A percentile compares a stretch with the other conserved stretches of the same genome.
Conservation (phyloP, 1,140 invertebrate species). For the Drosophila tani region DNA sequence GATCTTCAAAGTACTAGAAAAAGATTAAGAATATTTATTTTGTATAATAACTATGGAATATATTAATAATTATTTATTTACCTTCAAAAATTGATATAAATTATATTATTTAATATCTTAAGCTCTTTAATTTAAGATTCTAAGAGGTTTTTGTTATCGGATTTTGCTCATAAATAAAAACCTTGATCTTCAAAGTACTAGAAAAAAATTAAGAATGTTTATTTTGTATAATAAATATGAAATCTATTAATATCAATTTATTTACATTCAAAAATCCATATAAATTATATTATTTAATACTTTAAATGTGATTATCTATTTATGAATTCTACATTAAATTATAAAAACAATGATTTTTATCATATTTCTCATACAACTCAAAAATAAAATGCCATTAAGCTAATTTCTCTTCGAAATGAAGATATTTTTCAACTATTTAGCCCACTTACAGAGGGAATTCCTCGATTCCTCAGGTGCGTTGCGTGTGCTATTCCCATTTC, state of each 20-base stretch:
- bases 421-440: conserved; percentile 2
- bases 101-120: too few relatives aligned
- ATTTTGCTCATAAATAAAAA: not conserved
- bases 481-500: conserved; percentile 27
- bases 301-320: not conserved
- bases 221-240: too few relatives aligned
- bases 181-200: too few relatives aligned
- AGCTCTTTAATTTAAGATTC: not conserved
- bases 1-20: too few relatives aligned
- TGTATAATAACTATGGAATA: too few relatives aligned
- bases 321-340: not conserved
- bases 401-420: not conserved
- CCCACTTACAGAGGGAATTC: not conserved
- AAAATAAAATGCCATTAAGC: not conserved
- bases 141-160: not conserved
- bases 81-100: too few relatives aligned
- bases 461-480: conserved; percentile 19
- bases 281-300: not conserved
- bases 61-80: too few relatives aligned
- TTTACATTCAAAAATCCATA: too few relatives aligned
- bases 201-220: too few relatives aligned
- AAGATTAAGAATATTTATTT: too few relatives aligned
- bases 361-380: not conserved
- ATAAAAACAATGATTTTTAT: not conserved
- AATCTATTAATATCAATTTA: too few relatives aligned